These are phyloP conservation scores for Meiosimyza decipiens DNA, from an alignment of 2,888 invertebrate species.

Conservation along the genomic window DNA sequence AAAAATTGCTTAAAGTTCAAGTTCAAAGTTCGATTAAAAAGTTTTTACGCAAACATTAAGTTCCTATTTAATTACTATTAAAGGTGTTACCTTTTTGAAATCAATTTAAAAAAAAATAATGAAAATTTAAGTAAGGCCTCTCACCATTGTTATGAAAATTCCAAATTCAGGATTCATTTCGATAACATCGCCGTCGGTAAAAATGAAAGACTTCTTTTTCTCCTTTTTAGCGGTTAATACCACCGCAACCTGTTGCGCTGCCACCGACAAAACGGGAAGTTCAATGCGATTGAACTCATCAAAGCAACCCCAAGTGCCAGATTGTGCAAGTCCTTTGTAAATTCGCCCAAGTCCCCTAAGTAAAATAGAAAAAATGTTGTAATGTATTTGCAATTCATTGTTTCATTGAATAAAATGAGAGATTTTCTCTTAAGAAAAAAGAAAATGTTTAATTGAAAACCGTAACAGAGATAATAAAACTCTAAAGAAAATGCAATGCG, in stretches of 20 bases:
- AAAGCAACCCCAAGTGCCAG: constrained; percentile 98
- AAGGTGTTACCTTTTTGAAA: no score
- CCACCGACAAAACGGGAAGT: constrained; percentile 92
- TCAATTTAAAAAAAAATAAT: no score
- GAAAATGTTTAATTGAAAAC: neutral
- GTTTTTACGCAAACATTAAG: neutral
- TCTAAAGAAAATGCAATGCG: no score
- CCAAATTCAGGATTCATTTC: constrained; percentile 96
- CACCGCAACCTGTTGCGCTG: constrained; percentile 96
- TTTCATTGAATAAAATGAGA: neutral
- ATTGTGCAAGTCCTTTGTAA: constrained; percentile 95
- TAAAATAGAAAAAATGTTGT: neutral
- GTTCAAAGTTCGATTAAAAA: neutral
- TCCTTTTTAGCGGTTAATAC: constrained; percentile 93
- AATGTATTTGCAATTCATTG: neutral
- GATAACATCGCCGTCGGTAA: constrained; percentile 93
- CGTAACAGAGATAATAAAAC: no score
- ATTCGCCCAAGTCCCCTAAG: constrained; percentile 89
- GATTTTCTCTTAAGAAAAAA: neutral
- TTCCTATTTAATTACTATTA: neutral
- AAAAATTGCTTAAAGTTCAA: no score
- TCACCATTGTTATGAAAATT: constrained; percentile 96
- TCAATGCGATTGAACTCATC: constrained; percentile 98
- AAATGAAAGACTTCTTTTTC: constrained; percentile 88
- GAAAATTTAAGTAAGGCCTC: constrained; percentile 26